Evolutionary conservation across 1,140 invertebrate species (phyloP), one percentile per base, ranked within the genome.

Genomic region (Aphaenogaster rudis): DNA sequence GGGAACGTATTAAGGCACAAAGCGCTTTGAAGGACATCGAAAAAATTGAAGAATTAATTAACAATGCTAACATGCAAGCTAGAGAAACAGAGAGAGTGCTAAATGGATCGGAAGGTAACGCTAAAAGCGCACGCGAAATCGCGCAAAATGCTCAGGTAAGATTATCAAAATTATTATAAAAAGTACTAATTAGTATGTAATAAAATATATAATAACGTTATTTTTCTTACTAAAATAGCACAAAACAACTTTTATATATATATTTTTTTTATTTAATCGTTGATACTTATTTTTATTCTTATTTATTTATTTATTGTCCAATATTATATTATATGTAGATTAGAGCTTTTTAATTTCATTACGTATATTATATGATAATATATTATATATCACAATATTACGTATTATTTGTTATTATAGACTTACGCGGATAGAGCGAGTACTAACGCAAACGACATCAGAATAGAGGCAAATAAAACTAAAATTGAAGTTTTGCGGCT

Each of bases 71-170:
- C 72, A 93, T 94, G 0, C 96, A 97, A 91, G 97, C 97, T 2
- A 94, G 96, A 50, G 96, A 97, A 54, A 98, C 98, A 0, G 95
- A 97, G 54, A 95, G 97, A 64, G 97, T 98, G 15, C 93, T 99
- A 4, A 96, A 94, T 50, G 97, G 96, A 0, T 98, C 98, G 0
- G 97, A 98, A 91, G 95, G 96, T 66, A 97, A 98, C 92, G 98
- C 98, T 0, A 96, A 97, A 36, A 96, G 96, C 64, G 98, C 99
- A 1, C 96, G 97, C 66, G 95, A 97, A 84, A 97, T 97, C 88
- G 98, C 98, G 0, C 96, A 97, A 91, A 95, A 97, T 77, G 98
- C 99, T 0, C 97, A 98, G 95, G 98, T 98, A 96, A 94, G 17
- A 45, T 88, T 84, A 48, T 36, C 36, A 6, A 59, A 63, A 78